These are phyloP conservation scores for Pomacea maculata DNA, from an alignment of 1,140 invertebrate genomes.

Conservation along the genomic window DNA sequence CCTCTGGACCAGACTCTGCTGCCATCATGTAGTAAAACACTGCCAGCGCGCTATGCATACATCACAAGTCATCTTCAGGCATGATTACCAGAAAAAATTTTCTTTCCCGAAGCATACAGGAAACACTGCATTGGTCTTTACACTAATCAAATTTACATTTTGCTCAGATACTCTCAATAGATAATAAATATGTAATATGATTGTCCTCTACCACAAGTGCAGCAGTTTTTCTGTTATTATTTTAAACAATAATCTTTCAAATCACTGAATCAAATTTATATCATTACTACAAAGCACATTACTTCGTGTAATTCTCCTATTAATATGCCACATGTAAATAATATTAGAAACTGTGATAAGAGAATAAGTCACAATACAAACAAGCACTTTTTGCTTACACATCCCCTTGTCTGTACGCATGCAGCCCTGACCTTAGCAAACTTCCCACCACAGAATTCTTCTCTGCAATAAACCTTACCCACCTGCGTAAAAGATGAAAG, in stretches of 20 bases:
- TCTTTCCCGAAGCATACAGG: no score
- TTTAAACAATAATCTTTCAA: no score
- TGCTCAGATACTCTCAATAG: background rate
- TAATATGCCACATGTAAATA: no score
- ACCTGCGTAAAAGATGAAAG: slow-evolving; percentile 36
- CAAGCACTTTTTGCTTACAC: slow-evolving; percentile 40
- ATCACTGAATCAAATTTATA: no score
- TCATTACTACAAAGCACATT: no score
- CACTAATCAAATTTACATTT: background rate
- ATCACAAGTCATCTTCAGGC: background rate
- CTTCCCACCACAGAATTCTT: slow-evolving; percentile 50
- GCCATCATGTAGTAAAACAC: slow-evolving; percentile 60
- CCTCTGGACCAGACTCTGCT: slow-evolving; percentile 59
- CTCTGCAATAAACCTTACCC: slow-evolving; percentile 58
- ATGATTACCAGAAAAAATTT: background rate
- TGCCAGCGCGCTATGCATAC: slow-evolving; percentile 42
- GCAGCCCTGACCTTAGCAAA: slow-evolving; percentile 48
- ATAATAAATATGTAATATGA: no score
- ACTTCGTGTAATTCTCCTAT: no score
- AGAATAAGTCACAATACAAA: background rate
- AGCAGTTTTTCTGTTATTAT: no score
- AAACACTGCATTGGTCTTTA: background rate
- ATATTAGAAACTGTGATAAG: no score
- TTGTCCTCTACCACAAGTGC: no score
- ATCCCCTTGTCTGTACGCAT: slow-evolving; percentile 48